Evolutionary conservation across 64 coral and sea anemone genomes (phyloP), one percentile per base, ranked within the genome.

Genomic region (Porites australiensis): DNA sequence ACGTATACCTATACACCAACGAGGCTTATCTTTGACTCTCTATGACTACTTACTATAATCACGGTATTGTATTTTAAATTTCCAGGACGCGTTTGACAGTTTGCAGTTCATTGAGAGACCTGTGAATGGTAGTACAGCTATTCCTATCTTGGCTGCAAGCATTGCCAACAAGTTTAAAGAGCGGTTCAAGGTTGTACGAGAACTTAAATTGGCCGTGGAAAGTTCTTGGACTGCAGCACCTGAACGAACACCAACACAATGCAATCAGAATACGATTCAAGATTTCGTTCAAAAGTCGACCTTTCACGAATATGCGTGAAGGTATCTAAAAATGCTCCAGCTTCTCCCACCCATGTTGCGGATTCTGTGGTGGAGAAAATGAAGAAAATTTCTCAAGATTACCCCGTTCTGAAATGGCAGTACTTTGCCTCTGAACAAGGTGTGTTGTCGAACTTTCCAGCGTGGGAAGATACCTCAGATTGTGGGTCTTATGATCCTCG

Each of bases 391-490:
- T 44, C 75, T n/a, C 27, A 93, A n/a, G 5, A 86, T 13, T 59
- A 75, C 13, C 81, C 90, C 8, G 12, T 46, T 4, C 49, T 75
- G 2, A 92, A 74, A 19, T 92, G 90, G 90, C 90, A 92, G 50
- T 92, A 92, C 22, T 93, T 93, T 27, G 90, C 81, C 4, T 87
- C 90, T 9, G 69, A 93, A 64, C 51, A 87, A 50, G 90, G 90
- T 0, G 37, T 77, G 11, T 11, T 51, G 5, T 10, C 79, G 16
- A 86, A 49, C 59, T 92, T 62, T 44, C 90, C 90, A 75, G 74
- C 70, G 55, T 72, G 59, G 22, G 70, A 64, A 58, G 60, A 79
- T 8, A 27, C 4, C 1, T 49, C 58, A 77, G 79, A 77, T 13
- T 90, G 88, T 16, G 21, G 48, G 54, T 77, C 77, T 63, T 95